Conservation (phyloP, 2,113 vertebrate species). For the Mellivora capensis region DNA sequence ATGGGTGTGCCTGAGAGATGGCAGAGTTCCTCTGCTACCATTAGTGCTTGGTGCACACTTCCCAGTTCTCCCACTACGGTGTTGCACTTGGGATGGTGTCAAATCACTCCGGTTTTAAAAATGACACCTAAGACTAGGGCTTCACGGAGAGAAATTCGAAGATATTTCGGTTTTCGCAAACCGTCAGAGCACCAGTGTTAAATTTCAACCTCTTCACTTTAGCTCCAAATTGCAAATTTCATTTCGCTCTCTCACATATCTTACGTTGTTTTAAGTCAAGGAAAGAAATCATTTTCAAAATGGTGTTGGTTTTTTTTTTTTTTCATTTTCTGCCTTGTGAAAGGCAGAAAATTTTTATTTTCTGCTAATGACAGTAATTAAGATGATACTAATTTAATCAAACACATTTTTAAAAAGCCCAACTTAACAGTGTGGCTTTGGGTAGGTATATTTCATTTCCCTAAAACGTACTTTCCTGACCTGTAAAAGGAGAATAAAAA, state of each 20-base stretch:
- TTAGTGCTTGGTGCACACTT: rapidly evolving
- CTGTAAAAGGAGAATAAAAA: not conserved
- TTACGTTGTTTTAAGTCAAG: not conserved
- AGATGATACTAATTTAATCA: not conserved
- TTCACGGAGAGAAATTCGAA: not conserved
- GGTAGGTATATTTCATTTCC: not conserved
- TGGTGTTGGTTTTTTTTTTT: not conserved
- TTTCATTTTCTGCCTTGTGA: not conserved
- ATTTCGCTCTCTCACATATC: not conserved
- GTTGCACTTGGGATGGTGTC: not conserved
- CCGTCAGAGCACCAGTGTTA: not conserved
- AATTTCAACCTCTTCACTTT: not conserved
- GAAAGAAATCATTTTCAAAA: not conserved
- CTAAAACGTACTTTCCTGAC: not conserved
- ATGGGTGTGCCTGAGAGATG: rapidly evolving
- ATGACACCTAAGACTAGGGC: not conserved
- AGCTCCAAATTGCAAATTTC: not conserved
- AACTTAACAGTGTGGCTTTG: not conserved
- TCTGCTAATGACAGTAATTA: not conserved
- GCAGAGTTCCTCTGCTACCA: rapidly evolving
- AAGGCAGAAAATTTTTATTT: not conserved
- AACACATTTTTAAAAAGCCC: not conserved
- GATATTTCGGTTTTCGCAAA: not conserved
- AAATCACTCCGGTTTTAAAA: not conserved
- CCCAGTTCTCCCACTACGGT: rapidly evolving